Evolutionary conservation across 2,797 vertebrate species (phyloP).

Genomic region (Orestias chungarensis): DNA sequence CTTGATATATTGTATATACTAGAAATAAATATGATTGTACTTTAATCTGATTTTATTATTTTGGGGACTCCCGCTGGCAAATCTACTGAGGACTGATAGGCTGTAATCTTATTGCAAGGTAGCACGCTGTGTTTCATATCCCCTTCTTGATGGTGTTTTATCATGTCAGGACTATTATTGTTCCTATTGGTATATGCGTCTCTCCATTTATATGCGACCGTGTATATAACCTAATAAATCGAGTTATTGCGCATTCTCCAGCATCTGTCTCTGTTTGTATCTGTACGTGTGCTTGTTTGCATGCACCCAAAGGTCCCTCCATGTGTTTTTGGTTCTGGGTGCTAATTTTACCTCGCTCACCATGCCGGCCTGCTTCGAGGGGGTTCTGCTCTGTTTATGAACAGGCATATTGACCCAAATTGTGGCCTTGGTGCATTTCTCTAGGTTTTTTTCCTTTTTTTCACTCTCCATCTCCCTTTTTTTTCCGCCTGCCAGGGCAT

Average conservation of each 20-base stretch:
- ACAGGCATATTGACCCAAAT: conserved; percentile 98
- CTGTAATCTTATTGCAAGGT: conserved; percentile 91
- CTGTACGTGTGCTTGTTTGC: conserved; percentile 59
- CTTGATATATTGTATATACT: conserved; percentile 92
- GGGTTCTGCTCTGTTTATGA: conserved; percentile 95
- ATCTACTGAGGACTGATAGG: conserved; percentile 87
- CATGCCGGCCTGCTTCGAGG: conserved; percentile 79
- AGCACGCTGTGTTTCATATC: conserved; percentile 80
- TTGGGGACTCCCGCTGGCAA: conserved; percentile 93
- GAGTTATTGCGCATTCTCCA: conserved; percentile 69
- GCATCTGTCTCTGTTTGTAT: conserved; percentile 61
- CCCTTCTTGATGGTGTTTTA: conserved; percentile 76
- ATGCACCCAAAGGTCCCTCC: conserved; percentile 68
- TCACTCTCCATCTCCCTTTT: conserved; percentile 58
- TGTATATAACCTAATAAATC: conserved; percentile 74
- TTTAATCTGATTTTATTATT: conserved; percentile 99
- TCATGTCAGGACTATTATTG: conserved; percentile 81
- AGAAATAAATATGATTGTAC: conserved; percentile 96
- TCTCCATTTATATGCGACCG: conserved; percentile 71
- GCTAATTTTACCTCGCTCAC: conserved; percentile 89
- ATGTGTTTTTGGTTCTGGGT: conserved; percentile 83
- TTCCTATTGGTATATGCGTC: conserved; percentile 76
- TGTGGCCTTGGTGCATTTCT: conserved; percentile 89
- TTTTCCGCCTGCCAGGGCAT: conserved; percentile 84
- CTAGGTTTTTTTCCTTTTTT: conserved; percentile 57